Evolutionary conservation across 2,113 vertebrate species (phyloP), one percentile per base, ranked within the genome.

Genomic region (Cervus canadensis): DNA sequence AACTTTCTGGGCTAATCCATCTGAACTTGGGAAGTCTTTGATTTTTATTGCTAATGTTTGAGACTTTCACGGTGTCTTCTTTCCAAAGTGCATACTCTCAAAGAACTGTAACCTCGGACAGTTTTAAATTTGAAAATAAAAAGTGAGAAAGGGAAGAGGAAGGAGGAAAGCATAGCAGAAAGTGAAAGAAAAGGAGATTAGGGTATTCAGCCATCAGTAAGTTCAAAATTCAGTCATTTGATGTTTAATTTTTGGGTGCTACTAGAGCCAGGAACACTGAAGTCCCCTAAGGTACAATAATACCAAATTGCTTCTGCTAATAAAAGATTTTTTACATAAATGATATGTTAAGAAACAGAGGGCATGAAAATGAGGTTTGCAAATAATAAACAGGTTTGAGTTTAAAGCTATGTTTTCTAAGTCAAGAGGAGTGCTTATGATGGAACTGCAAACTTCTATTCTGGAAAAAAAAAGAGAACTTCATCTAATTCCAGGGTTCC

Each of bases 101-200:
- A 33, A 81, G 56, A 92, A 62, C 16, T 84, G 45, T 91, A 93
- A 95, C 21, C 26, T 88, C 85, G 17, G 48, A 43, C 5, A 91
- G 30, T 17, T 96, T 59, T 89, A 85, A 95, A 92, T 76, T 16
- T 60, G 76, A 95, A 81, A 92, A 97, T 84, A 19, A 91, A 94
- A 98, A 52, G 43, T 48, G 59, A 64, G 26, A 82, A 97, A 87
- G 36, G 5, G 36, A 96, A 82, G 11, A 7, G 43, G 48, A 89
- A 43, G 52, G 64, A 92, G 12, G 25, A 88, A 86, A 52, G 11
- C 5, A 33, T 1, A 52, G 13, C 36, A 95, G 36, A 81, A 97
- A 85, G n/a, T 43, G 17, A 78, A 87, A 60, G 23, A 30, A 89
- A 87, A 92, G 5, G 3, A 93, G n/a, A 83, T 6, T 10, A 88